Base-by-base conservation (phyloP, 2,888 invertebrate genomes). In the Capitulum mitella region DNA sequence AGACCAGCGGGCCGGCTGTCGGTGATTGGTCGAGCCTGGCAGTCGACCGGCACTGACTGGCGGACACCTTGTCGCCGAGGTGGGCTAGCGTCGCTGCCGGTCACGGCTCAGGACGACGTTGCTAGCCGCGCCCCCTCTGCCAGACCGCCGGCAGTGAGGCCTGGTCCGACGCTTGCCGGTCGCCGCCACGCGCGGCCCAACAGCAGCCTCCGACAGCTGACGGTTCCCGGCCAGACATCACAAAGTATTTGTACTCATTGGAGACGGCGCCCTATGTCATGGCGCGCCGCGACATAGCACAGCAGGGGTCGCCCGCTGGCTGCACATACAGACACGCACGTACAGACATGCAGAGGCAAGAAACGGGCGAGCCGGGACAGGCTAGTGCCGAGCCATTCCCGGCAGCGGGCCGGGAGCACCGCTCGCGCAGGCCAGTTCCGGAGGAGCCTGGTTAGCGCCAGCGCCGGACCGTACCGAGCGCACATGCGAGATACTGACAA, bases 201-300 rank as follows among this genome's bases (percentile, higher is more conserved):
- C 64, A 5, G 58, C 64, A 2, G 1, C 26, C 40, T 10, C 40
- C 70, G 40, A 26, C 40, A 26, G 34, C 19, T 19, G 29, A 64
- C 6, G 22, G 34, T 14, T 10, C 64, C 3, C 64, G 64, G 32
- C 6, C 8, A 34, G n/a, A 64, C 64, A 40, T 70, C 70, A 40
- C 37, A 70, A 64, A 64, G 40, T 70, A 70, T 70, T 70, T 70
- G 70, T 70, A 70, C 70, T 70, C 34, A 40, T 14, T 26, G 70
- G 40, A 37, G 22, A 37, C 40, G 3, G 14, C 22, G 37, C 37
- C 3, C 8, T n/a, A 58, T 5, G 8, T n/a, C 29, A 10, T 14
- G n/a, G 58, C 58, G 10, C 22, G 43, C 43, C 43, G 43, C n/a
- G n/a, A n/a, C n/a, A n/a, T n/a, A n/a, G n/a, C n/a, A n/a, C n/a